These are phyloP conservation scores for Temnothorax longispinosus DNA, from an alignment of 1,140 invertebrate species.

Conservation along the genomic window DNA sequence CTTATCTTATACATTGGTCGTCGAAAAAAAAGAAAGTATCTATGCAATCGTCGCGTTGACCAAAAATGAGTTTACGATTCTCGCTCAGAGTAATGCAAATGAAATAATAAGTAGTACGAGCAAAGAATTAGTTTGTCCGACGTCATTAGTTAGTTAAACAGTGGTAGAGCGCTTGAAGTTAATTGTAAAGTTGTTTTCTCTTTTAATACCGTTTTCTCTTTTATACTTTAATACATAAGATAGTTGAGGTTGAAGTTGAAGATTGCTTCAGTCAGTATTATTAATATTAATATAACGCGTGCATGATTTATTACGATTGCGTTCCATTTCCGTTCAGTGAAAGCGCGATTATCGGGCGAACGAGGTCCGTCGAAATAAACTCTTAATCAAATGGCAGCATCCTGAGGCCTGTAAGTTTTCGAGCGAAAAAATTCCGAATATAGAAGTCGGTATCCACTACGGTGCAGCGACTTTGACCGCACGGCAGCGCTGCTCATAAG, in stretches of 20 bases:
- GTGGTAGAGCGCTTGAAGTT: not conserved
- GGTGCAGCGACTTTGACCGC: slow-evolving; percentile 32
- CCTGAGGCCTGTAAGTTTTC: not conserved
- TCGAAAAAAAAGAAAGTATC: not conserved
- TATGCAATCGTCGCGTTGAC: slow-evolving; percentile 6
- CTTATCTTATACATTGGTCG: slow-evolving; percentile 12
- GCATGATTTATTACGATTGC: not conserved
- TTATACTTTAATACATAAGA: not conserved
- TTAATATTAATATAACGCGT: not conserved
- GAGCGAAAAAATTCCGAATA: not conserved
- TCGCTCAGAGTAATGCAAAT: not conserved
- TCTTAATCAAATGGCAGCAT: not conserved
- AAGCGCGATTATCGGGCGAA: not conserved
- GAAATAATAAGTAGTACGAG: not conserved
- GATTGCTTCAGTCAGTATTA: not conserved
- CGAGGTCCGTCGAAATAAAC: not conserved
- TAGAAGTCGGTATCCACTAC: slow-evolving; percentile 19
- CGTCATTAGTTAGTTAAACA: not conserved
- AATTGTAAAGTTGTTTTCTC: not conserved
- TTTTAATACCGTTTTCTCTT: not conserved
- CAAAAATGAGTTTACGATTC: slow-evolving; percentile 9
- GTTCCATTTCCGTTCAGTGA: not conserved
- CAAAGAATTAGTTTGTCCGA: not conserved
- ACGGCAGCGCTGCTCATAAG: slow-evolving; percentile 56
- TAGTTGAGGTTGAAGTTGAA: not conserved